Conservation (phyloP, 1,140 invertebrate genomes). For the Antheraea mylitta region DNA sequence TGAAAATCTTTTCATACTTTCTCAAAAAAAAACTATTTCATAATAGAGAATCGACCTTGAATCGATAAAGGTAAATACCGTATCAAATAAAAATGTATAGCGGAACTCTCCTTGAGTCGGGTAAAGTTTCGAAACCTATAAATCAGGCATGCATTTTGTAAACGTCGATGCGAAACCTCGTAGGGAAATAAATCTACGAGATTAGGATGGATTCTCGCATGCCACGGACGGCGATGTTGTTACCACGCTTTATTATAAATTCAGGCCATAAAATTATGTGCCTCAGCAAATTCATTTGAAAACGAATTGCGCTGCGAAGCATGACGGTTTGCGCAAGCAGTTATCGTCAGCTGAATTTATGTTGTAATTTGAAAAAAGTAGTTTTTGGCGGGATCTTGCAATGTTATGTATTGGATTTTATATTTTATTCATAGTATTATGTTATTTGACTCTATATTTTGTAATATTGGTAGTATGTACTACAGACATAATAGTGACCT, state of each 20-base stretch:
- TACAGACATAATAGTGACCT: too few relatives aligned
- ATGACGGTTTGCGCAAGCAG: too few relatives aligned
- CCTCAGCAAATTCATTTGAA: too few relatives aligned
- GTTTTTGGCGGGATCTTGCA: too few relatives aligned
- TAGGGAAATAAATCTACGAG: constrained; percentile 7
- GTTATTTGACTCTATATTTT: too few relatives aligned
- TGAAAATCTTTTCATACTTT: not conserved
- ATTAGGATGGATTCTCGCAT: not conserved
- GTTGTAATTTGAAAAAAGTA: too few relatives aligned
- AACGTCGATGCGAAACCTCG: constrained; percentile 7
- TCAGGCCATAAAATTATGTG: not conserved
- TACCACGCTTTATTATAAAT: not conserved
- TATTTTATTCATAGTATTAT: too few relatives aligned
- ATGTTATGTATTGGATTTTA: too few relatives aligned
- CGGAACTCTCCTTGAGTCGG: not conserved
- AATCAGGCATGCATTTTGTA: constrained; percentile 8
- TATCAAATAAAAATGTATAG: not conserved
- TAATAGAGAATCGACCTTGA: not conserved
- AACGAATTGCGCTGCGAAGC: too few relatives aligned
- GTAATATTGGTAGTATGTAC: too few relatives aligned
- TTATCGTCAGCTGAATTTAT: too few relatives aligned
- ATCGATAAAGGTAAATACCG: not conserved
- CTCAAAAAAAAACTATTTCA: not conserved
- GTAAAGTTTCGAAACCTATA: not conserved
- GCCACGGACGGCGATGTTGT: not conserved